These are phyloP conservation scores for Rhincodon typus DNA, from an alignment of 2,797 vertebrate species.

Conservation along the genomic window DNA sequence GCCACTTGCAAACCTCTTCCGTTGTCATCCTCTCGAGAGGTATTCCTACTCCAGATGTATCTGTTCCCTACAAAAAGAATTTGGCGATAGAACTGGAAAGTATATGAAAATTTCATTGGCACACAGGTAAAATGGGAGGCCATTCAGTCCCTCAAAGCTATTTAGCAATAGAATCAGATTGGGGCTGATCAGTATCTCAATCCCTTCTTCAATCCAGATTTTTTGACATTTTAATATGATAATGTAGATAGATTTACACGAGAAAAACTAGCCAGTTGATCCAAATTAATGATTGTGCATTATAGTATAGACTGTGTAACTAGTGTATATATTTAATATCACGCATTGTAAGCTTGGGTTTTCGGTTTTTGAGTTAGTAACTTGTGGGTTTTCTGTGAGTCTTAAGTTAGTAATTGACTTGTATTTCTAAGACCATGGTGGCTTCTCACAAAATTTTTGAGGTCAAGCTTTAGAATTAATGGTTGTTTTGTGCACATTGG, in stretches of 20 bases:
- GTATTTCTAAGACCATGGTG: too few relatives aligned
- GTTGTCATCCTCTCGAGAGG: background rate
- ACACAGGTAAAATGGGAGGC: background rate
- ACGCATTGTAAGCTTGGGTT: too few relatives aligned
- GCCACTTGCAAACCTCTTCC: conserved; percentile 12
- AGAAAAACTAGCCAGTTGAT: background rate
- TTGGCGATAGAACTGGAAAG: background rate
- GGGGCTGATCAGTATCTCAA: background rate
- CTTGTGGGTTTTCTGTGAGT: too few relatives aligned
- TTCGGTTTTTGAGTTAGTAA: too few relatives aligned
- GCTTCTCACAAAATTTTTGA: too few relatives aligned
- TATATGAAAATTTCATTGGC: background rate
- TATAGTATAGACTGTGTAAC: background rate
- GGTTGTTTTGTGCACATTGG: too few relatives aligned
- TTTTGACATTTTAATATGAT: background rate
- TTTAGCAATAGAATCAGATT: background rate
- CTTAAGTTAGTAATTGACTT: too few relatives aligned
- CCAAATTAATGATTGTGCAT: background rate
- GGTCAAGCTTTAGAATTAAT: too few relatives aligned
- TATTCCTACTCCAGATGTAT: background rate
- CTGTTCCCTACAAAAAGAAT: background rate
- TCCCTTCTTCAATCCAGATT: background rate
- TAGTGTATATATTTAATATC: too few relatives aligned
- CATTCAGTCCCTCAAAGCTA: background rate
- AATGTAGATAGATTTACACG: background rate